Conservation (phyloP, 2,113 vertebrate species). For the Formicarius rufipectus region DNA sequence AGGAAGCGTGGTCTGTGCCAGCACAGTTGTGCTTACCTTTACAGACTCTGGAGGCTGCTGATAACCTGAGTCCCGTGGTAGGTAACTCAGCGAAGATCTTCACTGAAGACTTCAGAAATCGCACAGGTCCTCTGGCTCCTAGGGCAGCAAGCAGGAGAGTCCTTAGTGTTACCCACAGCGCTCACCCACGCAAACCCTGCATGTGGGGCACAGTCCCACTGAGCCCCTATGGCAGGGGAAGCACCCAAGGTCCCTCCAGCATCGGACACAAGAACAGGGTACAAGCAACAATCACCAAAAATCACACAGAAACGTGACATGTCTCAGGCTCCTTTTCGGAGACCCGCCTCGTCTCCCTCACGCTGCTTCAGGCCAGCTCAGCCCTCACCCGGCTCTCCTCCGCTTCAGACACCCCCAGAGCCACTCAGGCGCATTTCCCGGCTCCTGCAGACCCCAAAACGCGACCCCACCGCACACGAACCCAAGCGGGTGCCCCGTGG, state of each 20-base stretch:
- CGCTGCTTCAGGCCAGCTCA: too few species aligned
- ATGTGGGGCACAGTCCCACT: fast-evolving
- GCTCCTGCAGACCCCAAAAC: too few species aligned
- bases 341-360: not conserved
- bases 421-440: too few species aligned
- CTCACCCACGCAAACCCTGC: not conserved
- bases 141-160: not conserved
- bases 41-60: not conserved
- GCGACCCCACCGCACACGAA: too few species aligned
- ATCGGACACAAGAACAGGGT: not conserved
- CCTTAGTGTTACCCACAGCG: not conserved
- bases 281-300: not conserved
- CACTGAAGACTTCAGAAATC: not conserved
- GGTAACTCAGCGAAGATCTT: not conserved
- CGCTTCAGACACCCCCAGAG: too few species aligned
- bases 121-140: not conserved
- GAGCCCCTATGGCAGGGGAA: not conserved
- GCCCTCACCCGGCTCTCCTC: too few species aligned
- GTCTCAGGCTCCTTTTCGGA: not conserved
- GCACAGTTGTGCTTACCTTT: not conserved
- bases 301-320: not conserved
- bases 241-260: not conserved
- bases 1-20: not conserved
- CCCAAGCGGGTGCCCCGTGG: too few species aligned
- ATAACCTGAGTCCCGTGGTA: fast-evolving